phyloP scores from a whole-genome alignment of 2,113 vertebrate genomes.

The Rhombomys opimus region DNA sequence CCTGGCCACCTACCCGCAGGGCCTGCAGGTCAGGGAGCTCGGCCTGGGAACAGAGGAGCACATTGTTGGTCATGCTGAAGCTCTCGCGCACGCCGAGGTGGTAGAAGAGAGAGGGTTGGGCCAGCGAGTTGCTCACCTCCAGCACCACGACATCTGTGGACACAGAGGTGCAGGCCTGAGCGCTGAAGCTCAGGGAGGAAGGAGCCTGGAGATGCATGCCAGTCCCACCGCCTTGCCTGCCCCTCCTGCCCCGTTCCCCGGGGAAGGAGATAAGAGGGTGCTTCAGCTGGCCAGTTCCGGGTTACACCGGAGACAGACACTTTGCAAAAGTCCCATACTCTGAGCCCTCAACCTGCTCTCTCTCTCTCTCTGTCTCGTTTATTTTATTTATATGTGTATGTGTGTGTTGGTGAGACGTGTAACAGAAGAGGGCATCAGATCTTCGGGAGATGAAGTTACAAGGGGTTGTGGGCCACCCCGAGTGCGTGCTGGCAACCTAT shows the following conservation, averaged over 20 bases:
- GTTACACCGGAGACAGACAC: background rate
- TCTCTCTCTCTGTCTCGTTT: background rate
- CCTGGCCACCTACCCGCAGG: constrained; percentile 87
- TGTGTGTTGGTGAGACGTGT: background rate
- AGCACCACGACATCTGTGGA: constrained; percentile 93
- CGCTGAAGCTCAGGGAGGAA: rapidly evolving
- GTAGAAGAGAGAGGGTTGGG: constrained; percentile 95
- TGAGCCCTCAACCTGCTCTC: background rate
- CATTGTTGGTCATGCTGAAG: constrained; percentile 95
- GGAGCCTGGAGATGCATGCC: background rate
- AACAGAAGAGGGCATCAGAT: background rate
- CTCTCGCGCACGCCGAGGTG: constrained; percentile 94
- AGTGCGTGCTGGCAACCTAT: too few relatives aligned
- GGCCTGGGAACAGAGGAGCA: constrained; percentile 91
- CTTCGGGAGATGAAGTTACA: background rate
- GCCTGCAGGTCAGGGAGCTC: constrained; percentile 90
- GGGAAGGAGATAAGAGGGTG: too few relatives aligned
- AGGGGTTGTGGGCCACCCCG: background rate
- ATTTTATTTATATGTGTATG: background rate
- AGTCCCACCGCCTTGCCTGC: background rate
- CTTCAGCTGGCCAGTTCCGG: background rate
- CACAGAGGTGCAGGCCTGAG: background rate
- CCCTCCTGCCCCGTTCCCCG: background rate
- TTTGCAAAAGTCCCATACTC: background rate
- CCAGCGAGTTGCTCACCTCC: constrained; percentile 91